Base-by-base conservation (phyloP, 2,888 invertebrate species). In the Holacanthella duospinosa region DNA sequence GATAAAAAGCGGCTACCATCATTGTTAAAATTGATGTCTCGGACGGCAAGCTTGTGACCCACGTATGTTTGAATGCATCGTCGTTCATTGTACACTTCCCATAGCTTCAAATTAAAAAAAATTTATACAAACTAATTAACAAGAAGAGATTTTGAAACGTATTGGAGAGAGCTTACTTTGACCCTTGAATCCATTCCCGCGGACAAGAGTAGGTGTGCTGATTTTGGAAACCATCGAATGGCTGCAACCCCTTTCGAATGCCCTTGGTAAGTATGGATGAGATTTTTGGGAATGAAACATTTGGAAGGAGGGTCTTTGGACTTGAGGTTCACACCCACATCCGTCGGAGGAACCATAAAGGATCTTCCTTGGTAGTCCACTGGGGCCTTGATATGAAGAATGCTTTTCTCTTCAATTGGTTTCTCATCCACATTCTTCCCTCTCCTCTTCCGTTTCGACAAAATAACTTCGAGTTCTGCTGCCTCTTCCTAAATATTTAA, bases 321-420 rank as follows among this genome's bases (percentile, higher is more conserved):
- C 63, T 87, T 85, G 64, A 94, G 80, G 79, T 93, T 93, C 43
- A 93, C 88, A 25, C 91, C 93, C 66, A 93, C 86, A 79, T 93
- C 93, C 75, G 90, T 89, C 6, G 99, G 97, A 1, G 91, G 85
- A 75, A 91, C 89, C 54, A 97, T 79, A 80, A 93, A 99, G 12
- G 94, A 93, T 25, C 99, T 82, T 9, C 97, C 97, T 79, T 96
- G 96, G 79, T 99, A 99, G 79, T 99, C 99, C 60, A 89, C 84
- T 12, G 87, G 83, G 77, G 94, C 91, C 79, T 92, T 91, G 76
- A 96, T 88, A 77, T 97, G 95, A 71, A 96, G 81, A 73, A 91
- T 88, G 16, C 93, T 88, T 78, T 96, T 97, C 77, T 97, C 97
- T 76, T 97, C 95, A 68, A 93, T 79, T 1, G 91, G 88, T 78